Conservation (phyloP, 2,113 vertebrate species). For the Cyanocitta stelleri region DNA sequence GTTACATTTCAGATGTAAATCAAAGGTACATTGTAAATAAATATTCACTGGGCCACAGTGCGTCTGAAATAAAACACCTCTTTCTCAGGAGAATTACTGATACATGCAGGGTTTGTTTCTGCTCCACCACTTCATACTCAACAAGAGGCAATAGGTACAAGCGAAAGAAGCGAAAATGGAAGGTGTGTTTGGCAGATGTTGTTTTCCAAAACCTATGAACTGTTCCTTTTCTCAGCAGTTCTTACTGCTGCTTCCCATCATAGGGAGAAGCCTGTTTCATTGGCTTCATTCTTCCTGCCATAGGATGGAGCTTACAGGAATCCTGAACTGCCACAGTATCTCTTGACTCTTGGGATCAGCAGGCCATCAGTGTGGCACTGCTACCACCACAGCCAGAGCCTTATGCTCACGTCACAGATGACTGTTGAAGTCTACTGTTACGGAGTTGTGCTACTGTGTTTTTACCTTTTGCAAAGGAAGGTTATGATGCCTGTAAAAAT, state of each 20-base stretch:
- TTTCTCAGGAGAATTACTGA: not conserved
- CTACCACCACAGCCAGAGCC: not conserved
- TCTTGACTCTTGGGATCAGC: not conserved
- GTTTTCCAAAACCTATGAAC: not conserved
- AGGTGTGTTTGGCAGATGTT: not conserved
- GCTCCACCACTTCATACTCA: not conserved
- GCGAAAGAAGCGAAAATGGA: not conserved
- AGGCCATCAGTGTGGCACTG: not conserved
- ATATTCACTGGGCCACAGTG: not conserved
- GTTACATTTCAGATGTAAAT: not conserved
- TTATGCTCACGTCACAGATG: accelerated
- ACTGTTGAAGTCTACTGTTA: not conserved
- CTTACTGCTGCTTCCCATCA: not conserved
- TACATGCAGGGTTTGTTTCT: not conserved
- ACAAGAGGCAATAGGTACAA: not conserved
- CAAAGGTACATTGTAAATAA: not conserved
- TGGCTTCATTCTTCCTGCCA: not conserved
- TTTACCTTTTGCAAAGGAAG: not conserved
- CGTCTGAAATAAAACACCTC: not conserved
- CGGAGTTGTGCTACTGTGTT: not conserved
- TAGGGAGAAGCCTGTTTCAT: not conserved
- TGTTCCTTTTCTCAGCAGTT: not conserved
- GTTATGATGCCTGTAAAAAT: not conserved
- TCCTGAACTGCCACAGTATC: no score
- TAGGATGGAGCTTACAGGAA: not conserved